Evolutionary conservation across 2,113 vertebrate species (phyloP).

Genomic region (Emydocephalus ijimae): DNA sequence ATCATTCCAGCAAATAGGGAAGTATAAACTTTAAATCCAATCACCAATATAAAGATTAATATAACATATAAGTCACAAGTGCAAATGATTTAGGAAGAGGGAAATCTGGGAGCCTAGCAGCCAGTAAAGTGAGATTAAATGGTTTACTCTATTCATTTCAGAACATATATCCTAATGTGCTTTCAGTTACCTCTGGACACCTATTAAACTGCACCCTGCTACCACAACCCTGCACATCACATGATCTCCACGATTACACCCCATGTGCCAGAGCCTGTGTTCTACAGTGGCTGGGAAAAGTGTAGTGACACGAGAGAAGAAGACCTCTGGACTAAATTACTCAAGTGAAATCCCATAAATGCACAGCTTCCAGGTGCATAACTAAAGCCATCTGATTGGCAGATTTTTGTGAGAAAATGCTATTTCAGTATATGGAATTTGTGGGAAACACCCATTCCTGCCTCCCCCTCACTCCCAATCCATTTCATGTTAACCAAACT

Average conservation of each 20-base stretch:
- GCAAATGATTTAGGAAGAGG: background rate
- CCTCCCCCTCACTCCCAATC: background rate
- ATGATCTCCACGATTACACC: too few species aligned
- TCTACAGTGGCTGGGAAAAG: too few species aligned
- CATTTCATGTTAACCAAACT: background rate
- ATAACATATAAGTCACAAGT: too few species aligned
- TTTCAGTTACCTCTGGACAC: background rate
- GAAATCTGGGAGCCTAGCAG: constrained; percentile 30
- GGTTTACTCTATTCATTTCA: background rate
- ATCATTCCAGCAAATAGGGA: background rate
- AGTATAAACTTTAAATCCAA: background rate
- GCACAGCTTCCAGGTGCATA: background rate
- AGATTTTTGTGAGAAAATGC: background rate
- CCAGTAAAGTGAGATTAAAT: background rate
- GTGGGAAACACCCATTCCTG: background rate
- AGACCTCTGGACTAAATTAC: background rate
- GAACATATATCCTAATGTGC: fast-evolving
- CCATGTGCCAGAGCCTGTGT: too few species aligned
- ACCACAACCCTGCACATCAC: too few species aligned
- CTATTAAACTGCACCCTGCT: too few species aligned
- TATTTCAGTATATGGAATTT: background rate
- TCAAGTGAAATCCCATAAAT: background rate
- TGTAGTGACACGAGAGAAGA: too few species aligned
- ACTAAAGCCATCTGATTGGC: background rate
- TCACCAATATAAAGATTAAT: too few species aligned